phyloP scores from a whole-genome alignment of 1,140 invertebrate species.

The Sogatella furcifera region DNA sequence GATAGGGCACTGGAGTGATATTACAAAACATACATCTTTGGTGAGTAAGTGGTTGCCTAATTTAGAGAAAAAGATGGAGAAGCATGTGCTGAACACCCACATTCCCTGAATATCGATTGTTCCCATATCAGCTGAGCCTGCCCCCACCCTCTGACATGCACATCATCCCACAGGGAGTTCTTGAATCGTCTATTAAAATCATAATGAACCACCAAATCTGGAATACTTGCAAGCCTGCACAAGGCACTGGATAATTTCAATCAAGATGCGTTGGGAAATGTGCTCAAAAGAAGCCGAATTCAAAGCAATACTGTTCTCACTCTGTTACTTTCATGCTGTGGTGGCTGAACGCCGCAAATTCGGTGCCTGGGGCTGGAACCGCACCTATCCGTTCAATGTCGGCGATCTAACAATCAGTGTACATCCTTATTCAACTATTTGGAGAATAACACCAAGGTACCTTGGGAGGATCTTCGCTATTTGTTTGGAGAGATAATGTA shows the following conservation, averaged over 20 bases:
- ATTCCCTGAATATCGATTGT: slow-evolving; percentile 60
- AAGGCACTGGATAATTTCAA: slow-evolving; percentile 90
- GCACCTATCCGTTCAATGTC: slow-evolving; percentile 48
- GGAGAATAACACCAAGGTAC: slow-evolving; percentile 75
- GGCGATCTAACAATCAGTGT: slow-evolving; percentile 84
- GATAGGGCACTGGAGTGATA: slow-evolving; percentile 88
- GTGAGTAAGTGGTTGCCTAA: slow-evolving; percentile 79
- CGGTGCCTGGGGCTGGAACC: slow-evolving; percentile 91
- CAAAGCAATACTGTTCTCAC: slow-evolving; percentile 80
- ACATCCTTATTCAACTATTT: slow-evolving; percentile 89
- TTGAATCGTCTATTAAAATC: slow-evolving; percentile 92
- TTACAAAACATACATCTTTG: slow-evolving; percentile 84
- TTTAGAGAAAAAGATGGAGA: slow-evolving; percentile 90
- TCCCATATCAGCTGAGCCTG: slow-evolving; percentile 61
- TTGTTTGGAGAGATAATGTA: slow-evolving; percentile 96
- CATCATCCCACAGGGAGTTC: slow-evolving; percentile 70
- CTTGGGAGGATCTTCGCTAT: slow-evolving; percentile 88
- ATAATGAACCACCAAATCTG: slow-evolving; percentile 94
- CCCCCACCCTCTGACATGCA: slow-evolving; percentile 43
- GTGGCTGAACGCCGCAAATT: slow-evolving; percentile 88
- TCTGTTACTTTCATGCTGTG: slow-evolving; percentile 94
- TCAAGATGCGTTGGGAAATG: slow-evolving; percentile 85
- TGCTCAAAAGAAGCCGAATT: slow-evolving; percentile 91
- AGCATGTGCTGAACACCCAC: slow-evolving; percentile 52
- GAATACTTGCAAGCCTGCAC: slow-evolving; percentile 88